Evolutionary conservation across 2,888 invertebrate genomes (phyloP), one percentile per base, ranked within the genome.

Genomic region (Diarsia mendica): DNA sequence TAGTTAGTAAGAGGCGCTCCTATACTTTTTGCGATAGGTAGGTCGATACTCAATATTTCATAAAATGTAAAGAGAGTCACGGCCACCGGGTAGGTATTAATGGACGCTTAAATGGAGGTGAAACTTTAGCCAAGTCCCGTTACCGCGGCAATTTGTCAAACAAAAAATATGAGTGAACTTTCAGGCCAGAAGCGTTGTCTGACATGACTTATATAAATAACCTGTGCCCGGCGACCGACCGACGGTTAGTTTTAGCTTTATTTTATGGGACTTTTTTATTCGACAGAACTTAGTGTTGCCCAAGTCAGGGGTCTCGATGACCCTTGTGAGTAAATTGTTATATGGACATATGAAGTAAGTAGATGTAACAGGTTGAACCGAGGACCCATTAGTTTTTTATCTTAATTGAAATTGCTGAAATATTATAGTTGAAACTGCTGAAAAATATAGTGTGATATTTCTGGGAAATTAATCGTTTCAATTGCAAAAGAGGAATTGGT

Each of bases 101-200:
- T 93, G 93, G 93, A 89, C 90, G 91, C 92, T 93, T 93, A 93
- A 95, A 95, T 94, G 93, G 94, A 94, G 94, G 95, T 95, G 92
- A 94, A 95, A 95, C 94, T 95, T 94, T 92, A 90, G 92, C 93
- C 90, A 95, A 95, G 94, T 94, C 93, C 93, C 94, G 93, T 96
- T 95, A 94, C 94, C 92, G 92, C 90, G 91, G 92, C 94, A 94
- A 95, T 96, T 96, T 95, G 95, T 96, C 95, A 96, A 95, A 95
- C 93, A 94, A 95, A 96, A 96, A 95, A 94, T 96, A 95, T 95
- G 93, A 92, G 91, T 92, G 90, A 95, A 95, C 93, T 95, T 95
- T 93, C 90, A 92, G 93, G 90, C 92, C 91, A 91, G 92, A 90
- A 92, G 92, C 92, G 92, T 92, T 94, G 93, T 93, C 92, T 92